These are phyloP conservation scores for Drosophila maculinotata DNA, from an alignment of 2,888 invertebrate species.

Conservation along the genomic window DNA sequence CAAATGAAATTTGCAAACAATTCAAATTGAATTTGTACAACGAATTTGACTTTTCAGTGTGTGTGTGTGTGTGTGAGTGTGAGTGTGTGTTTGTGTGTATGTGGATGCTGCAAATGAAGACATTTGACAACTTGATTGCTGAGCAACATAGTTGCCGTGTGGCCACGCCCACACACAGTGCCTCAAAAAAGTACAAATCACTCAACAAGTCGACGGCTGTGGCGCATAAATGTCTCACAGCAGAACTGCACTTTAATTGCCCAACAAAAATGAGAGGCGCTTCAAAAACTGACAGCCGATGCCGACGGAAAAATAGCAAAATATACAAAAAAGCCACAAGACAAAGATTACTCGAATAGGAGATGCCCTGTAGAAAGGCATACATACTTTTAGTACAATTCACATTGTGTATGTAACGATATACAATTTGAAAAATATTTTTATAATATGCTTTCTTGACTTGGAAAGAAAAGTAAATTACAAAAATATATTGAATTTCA, in stretches of 20 bases:
- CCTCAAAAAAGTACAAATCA: slow-evolving; percentile 63
- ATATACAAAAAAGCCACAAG: background rate
- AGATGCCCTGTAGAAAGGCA: slow-evolving; percentile 15
- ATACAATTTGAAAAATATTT: no score
- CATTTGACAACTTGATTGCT: slow-evolving; percentile 65
- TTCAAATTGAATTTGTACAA: slow-evolving; percentile 70
- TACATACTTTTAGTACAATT: no score
- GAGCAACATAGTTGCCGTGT: slow-evolving; percentile 48
- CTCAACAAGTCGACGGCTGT: slow-evolving; percentile 62
- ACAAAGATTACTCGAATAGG: background rate
- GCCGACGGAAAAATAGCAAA: slow-evolving; percentile 50
- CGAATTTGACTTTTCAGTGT: slow-evolving; percentile 54
- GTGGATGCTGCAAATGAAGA: slow-evolving; percentile 31
- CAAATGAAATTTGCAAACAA: slow-evolving; percentile 76
- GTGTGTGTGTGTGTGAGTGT: background rate
- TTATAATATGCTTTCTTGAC: no score
- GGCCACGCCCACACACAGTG: slow-evolving; percentile 54
- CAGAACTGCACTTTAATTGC: slow-evolving; percentile 77
- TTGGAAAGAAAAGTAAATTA: no score
- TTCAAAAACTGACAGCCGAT: slow-evolving; percentile 53
- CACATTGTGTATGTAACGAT: no score
- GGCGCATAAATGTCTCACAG: slow-evolving; percentile 71
- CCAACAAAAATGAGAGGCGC: slow-evolving; percentile 55
- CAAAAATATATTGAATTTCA: no score
- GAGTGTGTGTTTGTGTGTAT: no score